Conservation (phyloP, 2,113 vertebrate species). For the Saimiri boliviensis region DNA sequence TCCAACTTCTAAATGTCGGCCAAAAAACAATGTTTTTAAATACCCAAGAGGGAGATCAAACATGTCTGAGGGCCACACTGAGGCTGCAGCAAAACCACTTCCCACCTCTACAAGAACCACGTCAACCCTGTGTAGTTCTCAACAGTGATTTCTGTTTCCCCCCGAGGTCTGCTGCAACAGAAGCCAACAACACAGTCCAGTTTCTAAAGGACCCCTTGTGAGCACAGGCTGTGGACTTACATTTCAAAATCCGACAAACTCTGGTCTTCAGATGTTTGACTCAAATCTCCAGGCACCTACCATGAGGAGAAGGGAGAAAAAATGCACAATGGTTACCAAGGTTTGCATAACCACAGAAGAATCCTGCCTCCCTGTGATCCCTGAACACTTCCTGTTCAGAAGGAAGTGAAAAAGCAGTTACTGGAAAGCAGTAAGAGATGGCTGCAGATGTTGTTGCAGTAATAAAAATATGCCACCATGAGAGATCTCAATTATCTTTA, state of each 20-base stretch:
- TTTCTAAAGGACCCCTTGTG: background rate
- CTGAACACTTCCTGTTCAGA: background rate
- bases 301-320: slow-evolving; percentile 63
- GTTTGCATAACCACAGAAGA: slow-evolving; percentile 51
- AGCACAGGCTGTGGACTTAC: slow-evolving; percentile 85
- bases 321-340: slow-evolving; percentile 43
- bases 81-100: background rate
- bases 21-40: slow-evolving; percentile 16
- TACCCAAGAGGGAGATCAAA: background rate
- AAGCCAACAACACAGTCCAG: background rate
- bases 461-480: slow-evolving; percentile 1
- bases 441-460: background rate
- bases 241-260: slow-evolving; percentile 99
- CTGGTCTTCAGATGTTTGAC: slow-evolving; percentile 98
- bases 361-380: slow-evolving; percentile 24
- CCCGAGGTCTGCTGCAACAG: background rate
- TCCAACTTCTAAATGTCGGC: background rate
- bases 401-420: slow-evolving; percentile 35
- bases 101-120: background rate
- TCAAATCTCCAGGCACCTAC: slow-evolving; percentile 98
- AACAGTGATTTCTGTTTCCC: background rate
- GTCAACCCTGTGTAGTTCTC: background rate
- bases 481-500: slow-evolving; percentile 29
- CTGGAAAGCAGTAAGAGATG: slow-evolving; percentile 41
- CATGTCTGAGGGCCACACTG: background rate